These are phyloP conservation scores for Eupeodes luniger DNA, from an alignment of 2,888 invertebrate genomes.

Conservation along the genomic window DNA sequence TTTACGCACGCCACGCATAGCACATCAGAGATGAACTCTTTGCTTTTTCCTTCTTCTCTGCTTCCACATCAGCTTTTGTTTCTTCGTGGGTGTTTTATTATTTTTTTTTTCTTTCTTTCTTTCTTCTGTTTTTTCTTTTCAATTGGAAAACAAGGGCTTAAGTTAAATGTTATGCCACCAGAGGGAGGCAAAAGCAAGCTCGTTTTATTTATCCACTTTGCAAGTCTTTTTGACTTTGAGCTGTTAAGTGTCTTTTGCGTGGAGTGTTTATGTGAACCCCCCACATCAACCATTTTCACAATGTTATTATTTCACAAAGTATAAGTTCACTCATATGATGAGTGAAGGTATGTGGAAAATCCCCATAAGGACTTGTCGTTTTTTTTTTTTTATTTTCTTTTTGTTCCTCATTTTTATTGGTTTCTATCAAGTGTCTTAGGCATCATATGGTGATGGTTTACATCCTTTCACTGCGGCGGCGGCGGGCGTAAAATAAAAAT, in stretches of 20 bases:
- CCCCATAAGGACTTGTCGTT: slow-evolving; percentile 60
- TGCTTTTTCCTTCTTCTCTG: slow-evolving; percentile 3
- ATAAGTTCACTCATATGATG: background rate
- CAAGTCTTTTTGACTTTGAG: slow-evolving; percentile 74
- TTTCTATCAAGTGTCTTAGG: slow-evolving; percentile 74
- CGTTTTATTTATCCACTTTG: slow-evolving; percentile 76
- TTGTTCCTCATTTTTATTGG: slow-evolving; percentile 64
- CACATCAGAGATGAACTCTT: slow-evolving; percentile 50
- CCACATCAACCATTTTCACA: slow-evolving; percentile 22
- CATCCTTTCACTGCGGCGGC: slow-evolving; percentile 57
- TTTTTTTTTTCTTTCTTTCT: background rate
- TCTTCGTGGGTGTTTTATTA: slow-evolving; percentile 25
- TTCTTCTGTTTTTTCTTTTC: slow-evolving; percentile 21
- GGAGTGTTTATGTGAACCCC: slow-evolving; percentile 41
- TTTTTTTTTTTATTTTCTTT: slow-evolving; percentile 4
- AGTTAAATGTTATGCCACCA: slow-evolving; percentile 57
- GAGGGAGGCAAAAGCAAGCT: slow-evolving; percentile 33
- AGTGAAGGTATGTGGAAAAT: slow-evolving; percentile 47
- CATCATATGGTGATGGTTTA: slow-evolving; percentile 74
- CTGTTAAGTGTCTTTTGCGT: slow-evolving; percentile 73
- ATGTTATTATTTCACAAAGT: slow-evolving; percentile 7
- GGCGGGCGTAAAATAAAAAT: slow-evolving; percentile 61
- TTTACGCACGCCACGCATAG: slow-evolving; percentile 70
- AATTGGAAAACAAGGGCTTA: slow-evolving; percentile 68
- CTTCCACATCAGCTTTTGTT: slow-evolving; percentile 2